Evolutionary conservation across 2,888 invertebrate species (phyloP).

Genomic region (Stomorhina lunata): DNA sequence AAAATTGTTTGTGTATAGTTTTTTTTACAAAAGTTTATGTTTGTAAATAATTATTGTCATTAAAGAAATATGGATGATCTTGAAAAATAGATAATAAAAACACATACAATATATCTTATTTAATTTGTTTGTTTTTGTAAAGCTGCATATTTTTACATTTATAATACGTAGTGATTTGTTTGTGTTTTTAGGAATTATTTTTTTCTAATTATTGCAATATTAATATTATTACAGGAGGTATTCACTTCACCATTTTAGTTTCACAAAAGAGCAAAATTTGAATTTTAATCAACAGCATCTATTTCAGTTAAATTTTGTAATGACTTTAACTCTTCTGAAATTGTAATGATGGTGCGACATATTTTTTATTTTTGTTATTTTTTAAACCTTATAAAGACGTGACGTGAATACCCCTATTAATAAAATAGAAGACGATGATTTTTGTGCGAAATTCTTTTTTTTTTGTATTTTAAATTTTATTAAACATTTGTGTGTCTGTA

Average conservation of each 20-base stretch:
- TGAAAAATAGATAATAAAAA: conserved; percentile 2
- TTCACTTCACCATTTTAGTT: too few relatives aligned
- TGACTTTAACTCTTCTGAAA: too few relatives aligned
- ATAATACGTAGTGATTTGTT: conserved; percentile 5
- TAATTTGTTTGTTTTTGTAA: neutral
- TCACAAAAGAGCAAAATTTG: too few relatives aligned
- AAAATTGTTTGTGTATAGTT: neutral
- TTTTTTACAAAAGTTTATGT: neutral
- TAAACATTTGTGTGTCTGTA: conserved; percentile 10
- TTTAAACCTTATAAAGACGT: too few relatives aligned
- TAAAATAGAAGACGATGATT: neutral
- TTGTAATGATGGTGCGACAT: too few relatives aligned
- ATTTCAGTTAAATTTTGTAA: too few relatives aligned
- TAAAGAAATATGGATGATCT: neutral
- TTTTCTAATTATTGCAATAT: neutral
- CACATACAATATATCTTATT: neutral
- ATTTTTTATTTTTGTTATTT: too few relatives aligned
- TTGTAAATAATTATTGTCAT: conserved; percentile 23
- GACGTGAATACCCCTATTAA: too few relatives aligned
- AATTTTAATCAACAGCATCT: too few relatives aligned
- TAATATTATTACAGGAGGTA: neutral
- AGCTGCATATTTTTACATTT: conserved; percentile 4
- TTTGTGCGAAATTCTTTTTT: conserved; percentile 35
- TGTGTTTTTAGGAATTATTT: conserved; percentile 20
- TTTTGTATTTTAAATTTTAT: conserved; percentile 6